phyloP scores from a whole-genome alignment of 37 sponge, comb jelly and placozoan species.

The Ephydatia muelleri region DNA sequence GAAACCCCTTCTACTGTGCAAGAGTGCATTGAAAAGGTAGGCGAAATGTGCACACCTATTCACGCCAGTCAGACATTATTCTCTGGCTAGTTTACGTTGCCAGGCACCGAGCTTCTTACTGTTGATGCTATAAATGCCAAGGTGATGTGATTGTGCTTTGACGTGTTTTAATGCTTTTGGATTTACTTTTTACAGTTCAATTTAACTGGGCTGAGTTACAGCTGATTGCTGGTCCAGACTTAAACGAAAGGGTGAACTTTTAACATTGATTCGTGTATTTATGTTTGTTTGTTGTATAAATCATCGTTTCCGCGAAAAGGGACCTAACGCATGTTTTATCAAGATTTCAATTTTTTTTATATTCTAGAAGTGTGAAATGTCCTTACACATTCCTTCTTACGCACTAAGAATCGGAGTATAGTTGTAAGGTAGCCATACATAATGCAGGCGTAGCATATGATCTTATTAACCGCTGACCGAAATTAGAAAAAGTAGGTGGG shows the following conservation, averaged over 20 bases:
- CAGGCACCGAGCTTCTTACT: slow-evolving; percentile 2
- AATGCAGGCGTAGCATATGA: neutral
- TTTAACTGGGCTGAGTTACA: slow-evolving; percentile 3
- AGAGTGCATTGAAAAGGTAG: neutral
- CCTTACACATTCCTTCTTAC: too few relatives aligned
- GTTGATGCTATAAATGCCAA: slow-evolving; percentile 23
- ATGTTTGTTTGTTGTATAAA: neutral
- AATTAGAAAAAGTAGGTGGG: neutral
- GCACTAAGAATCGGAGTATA: too few relatives aligned
- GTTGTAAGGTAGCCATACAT: neutral
- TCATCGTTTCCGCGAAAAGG: too few relatives aligned
- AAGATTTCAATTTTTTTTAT: too few relatives aligned
- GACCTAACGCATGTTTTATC: too few relatives aligned
- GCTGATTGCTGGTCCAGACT: neutral
- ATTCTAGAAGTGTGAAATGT: too few relatives aligned
- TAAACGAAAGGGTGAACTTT: neutral
- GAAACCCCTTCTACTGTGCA: neutral
- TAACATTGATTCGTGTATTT: neutral
- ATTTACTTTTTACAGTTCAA: slow-evolving; percentile 18
- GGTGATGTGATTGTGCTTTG: neutral
- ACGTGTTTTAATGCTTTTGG: neutral
- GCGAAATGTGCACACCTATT: neutral
- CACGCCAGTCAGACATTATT: neutral
- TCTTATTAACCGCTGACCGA: slow-evolving; percentile 7
- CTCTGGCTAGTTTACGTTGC: slow-evolving; percentile 19